Evolutionary conservation across 2,797 vertebrate genomes (phyloP).

Genomic region (Mus caroli): DNA sequence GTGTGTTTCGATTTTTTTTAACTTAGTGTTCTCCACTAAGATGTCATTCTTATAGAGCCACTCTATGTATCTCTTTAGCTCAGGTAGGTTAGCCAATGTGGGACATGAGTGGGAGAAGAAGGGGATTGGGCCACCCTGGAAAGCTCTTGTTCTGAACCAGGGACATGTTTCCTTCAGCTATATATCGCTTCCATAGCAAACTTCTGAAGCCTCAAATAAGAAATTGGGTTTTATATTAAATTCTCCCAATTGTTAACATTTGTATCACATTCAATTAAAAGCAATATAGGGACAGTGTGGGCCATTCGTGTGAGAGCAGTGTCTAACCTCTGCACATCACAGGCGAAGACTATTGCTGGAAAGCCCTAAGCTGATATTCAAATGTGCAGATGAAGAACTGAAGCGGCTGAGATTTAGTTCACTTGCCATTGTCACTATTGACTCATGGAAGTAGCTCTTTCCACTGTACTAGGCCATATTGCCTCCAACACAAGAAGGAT

Average conservation of each 20-base stretch:
- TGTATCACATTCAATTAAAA: not conserved
- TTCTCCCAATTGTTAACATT: not conserved
- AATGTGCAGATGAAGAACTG: not conserved
- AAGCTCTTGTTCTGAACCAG: not conserved
- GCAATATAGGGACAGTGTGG: not conserved
- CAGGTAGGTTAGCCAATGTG: not conserved
- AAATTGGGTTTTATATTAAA: not conserved
- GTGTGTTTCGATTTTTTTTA: not conserved
- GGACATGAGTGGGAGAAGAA: not conserved
- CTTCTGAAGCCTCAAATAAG: not conserved
- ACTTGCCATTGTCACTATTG: fast-evolving
- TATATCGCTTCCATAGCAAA: not conserved
- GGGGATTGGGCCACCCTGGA: not conserved
- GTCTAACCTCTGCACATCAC: not conserved
- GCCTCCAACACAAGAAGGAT: not conserved
- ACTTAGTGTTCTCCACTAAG: not conserved
- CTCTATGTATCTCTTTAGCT: fast-evolving
- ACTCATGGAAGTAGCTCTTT: not conserved
- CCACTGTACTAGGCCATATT: not conserved
- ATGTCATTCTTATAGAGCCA: not conserved
- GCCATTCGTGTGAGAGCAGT: not conserved
- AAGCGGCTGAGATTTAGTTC: not conserved
- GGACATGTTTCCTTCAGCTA: not conserved
- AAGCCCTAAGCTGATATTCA: not conserved
- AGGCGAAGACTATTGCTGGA: not conserved